Base-by-base conservation (phyloP, 2,888 invertebrate species). In the Pollenia amentaria region DNA sequence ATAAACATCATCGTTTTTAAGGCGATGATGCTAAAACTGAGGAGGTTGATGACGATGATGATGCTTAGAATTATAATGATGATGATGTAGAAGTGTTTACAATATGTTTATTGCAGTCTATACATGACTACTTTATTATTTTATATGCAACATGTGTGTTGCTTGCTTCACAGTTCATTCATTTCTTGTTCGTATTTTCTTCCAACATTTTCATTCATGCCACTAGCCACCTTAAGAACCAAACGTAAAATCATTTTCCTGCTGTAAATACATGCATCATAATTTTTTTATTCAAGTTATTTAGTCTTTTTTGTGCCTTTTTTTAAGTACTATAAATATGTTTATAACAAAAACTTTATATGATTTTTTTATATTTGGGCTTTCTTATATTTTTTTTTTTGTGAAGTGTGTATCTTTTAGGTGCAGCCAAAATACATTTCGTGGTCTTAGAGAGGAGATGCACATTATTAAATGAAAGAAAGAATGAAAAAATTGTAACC, bases 361-460 rank as follows among this genome's bases (percentile, higher is more conserved):
- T 29, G 29, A 29, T 29, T 29, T 29, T 29, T 29, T 29, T 11
- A 51, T 69, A 29, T 42, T 40, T n/a, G 42, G 12, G 46, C 57
- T 62, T 38, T 62, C 18, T 40, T 51, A 38, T 4, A 7, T 38
- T 12, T 60, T 6, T 57, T 12, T n/a, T 29, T 42, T 53, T 69
- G 55, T 21, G 38, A 7, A 16, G 44, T 62, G 7, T 65, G 57
- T 53, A 60, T 82, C 67, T 79, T 79, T 76, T 87, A 64, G 80
- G 80, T 84, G 87, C 84, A 84, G 84, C 69, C 67, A 64, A 57
- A 38, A 55, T 46, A 18, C 38, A 64, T 73, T 73, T 62, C 53
- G 38, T 9, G 38, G 60, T 53, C 65, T 75, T 44, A 18, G 10
- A 51, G 80, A 55, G 70, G 73, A 87, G 77, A 81, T 77, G 77